Percentiles rank a stretch among this genome's conserved stretches.
These are phyloP conservation scores for Ptychochromis oligacanthus DNA, from an alignment of 2,113 vertebrate genomes.

Conservation along the genomic window DNA sequence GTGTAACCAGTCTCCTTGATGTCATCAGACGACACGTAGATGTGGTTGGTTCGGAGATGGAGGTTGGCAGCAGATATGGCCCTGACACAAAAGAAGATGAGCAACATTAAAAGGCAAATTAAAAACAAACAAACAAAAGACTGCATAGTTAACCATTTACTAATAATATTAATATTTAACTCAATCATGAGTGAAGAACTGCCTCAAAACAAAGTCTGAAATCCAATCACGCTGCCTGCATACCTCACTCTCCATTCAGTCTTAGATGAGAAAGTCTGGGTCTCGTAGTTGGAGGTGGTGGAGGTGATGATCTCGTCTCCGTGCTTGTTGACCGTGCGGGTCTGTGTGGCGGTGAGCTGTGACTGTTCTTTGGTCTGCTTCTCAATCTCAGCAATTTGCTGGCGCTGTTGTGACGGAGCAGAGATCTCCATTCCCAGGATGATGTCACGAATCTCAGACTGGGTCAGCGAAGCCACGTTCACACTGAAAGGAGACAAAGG, in stretches of 20 bases:
- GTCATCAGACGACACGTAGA: conserved; percentile 98
- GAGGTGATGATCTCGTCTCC: conserved; percentile 99
- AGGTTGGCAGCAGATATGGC: conserved; percentile 99
- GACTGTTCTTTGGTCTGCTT: conserved; percentile 99
- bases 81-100: too few relatives aligned
- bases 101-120: too few relatives aligned
- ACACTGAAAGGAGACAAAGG: conserved; percentile 81
- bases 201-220: background rate
- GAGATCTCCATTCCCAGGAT: conserved; percentile 99
- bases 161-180: background rate
- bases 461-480: conserved; percentile 96
- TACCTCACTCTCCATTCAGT: conserved; percentile 99
- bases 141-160: background rate
- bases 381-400: conserved; percentile 99
- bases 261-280: conserved; percentile 99
- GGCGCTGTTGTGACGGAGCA: conserved; percentile 97
- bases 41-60: conserved; percentile 97
- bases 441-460: conserved; percentile 98
- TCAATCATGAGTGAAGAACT: background rate
- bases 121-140: too few relatives aligned
- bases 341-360: conserved; percentile 96
- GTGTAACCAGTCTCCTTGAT: conserved; percentile 99
- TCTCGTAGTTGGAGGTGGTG: conserved; percentile 99
- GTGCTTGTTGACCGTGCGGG: conserved; percentile 97
- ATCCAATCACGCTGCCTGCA: background rate